Conservation (phyloP, 2,888 invertebrate species). For the Pristionchus exspectatus region DNA sequence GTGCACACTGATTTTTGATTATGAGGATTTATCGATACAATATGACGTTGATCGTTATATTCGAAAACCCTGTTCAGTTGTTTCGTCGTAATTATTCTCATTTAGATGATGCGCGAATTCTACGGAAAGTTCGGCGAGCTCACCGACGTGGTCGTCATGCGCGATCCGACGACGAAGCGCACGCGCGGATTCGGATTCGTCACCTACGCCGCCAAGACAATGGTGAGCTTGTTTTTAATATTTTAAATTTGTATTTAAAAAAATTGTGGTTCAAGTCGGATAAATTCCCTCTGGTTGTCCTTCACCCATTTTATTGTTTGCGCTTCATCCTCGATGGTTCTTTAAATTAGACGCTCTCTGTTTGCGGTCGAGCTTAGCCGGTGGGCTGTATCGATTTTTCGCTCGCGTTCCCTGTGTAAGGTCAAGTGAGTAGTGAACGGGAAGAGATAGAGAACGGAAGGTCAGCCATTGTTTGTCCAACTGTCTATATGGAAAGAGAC, state of each 20-base stretch:
- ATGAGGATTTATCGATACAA: too few relatives aligned
- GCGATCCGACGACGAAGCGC: constrained; percentile 93
- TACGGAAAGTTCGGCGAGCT: constrained; percentile 90
- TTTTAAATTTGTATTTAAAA: background rate
- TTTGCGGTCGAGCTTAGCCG: background rate
- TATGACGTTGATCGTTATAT: too few relatives aligned
- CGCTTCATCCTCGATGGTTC: too few relatives aligned
- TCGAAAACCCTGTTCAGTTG: background rate
- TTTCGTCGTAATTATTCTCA: background rate
- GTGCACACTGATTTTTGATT: background rate
- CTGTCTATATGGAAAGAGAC: background rate
- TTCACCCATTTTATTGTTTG: too few relatives aligned
- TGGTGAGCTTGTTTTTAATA: constrained; percentile 56
- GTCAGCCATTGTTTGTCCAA: background rate
- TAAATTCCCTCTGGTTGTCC: background rate
- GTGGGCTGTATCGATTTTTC: constrained; percentile 18
- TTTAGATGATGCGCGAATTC: constrained; percentile 58
- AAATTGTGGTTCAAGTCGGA: too few relatives aligned
- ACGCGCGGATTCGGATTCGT: constrained; percentile 98
- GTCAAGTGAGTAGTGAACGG: background rate
- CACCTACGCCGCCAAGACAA: constrained; percentile 86
- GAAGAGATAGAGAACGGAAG: background rate
- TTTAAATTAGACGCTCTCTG: background rate
- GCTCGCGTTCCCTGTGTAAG: background rate
- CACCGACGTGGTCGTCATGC: constrained; percentile 96